Base-by-base conservation (phyloP, 1,140 invertebrate genomes). In the Drosophila asahinai region DNA sequence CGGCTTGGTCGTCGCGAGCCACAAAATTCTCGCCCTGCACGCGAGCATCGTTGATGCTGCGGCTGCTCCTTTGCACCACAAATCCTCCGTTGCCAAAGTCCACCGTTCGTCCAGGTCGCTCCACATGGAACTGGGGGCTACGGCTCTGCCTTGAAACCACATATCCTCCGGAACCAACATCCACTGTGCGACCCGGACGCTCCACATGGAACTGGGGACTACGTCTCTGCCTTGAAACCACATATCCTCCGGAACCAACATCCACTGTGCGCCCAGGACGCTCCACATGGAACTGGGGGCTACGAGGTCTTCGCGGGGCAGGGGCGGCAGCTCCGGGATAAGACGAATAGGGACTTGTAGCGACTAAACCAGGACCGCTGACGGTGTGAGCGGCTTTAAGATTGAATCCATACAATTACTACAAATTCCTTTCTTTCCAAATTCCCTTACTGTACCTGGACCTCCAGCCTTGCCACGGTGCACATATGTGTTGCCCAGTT, bases 1-100 rank as follows among this genome's bases (percentile, higher is more conserved):
- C 81, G 9, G 77, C 82, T 15, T 84, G 78, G 74, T 86, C 40
- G 15, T 55, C 67, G 43, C 73, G 73, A 14, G 81, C 81, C 8
- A 84, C 81, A 43, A 84, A 84, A 8, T 77, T 73, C 0, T 84
- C 60, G 5, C 81, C 81, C 15, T 81, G 77, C 11, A 84, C 81
- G 11, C 81, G 48, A 0, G 25, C 73, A 49, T 72, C 68, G 3
- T 68, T 57, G 15, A 72, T 48, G 49, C 68, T 70, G 14, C 81
- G 81, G 9, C 64, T 57, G 36, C 43, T 45, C 17, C 80, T 65
- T 22, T 82, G 80, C 8, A 65, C n/a, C 4, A 71, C 43, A 12
- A 48, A 64, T 27, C 47, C 54, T 17, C 59, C 66, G n/a, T 52
- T 25, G 3, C 19, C 48, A 0, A 36, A n/a, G 15, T 71, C 77